These are phyloP conservation scores for Sporophila hypoxantha DNA, from an alignment of 2,113 vertebrate species.

Conservation along the genomic window DNA sequence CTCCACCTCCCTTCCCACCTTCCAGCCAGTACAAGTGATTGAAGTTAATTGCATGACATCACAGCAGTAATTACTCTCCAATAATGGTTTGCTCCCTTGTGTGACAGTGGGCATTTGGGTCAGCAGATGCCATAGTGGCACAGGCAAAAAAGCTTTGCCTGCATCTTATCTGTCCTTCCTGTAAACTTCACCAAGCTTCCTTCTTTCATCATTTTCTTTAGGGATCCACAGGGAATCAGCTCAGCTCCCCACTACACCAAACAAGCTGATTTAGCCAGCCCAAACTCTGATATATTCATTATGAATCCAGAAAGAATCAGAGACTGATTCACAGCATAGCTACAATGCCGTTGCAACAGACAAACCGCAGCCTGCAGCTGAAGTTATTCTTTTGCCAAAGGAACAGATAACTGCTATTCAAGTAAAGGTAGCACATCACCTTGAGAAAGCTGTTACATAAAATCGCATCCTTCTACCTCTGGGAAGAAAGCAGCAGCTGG, in stretches of 20 bases:
- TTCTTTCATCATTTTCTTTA: background rate
- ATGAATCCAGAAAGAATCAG: background rate
- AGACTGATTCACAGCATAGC: background rate
- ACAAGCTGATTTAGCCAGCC: background rate
- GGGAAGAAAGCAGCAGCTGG: background rate
- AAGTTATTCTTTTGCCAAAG: background rate
- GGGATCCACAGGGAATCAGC: background rate
- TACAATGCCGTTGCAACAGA: background rate
- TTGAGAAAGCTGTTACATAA: background rate
- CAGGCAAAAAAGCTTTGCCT: background rate
- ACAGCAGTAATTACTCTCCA: background rate
- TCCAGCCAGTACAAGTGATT: background rate
- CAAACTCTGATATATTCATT: background rate
- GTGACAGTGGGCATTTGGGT: background rate
- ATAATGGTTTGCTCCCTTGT: background rate
- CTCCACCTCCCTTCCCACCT: background rate
- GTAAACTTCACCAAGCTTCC: background rate
- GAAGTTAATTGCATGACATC: background rate
- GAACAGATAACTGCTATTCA: background rate
- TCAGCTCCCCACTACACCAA: background rate
- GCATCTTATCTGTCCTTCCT: background rate
- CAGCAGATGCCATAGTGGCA: background rate
- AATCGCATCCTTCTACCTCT: background rate
- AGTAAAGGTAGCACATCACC: background rate
- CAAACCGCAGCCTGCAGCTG: background rate